phyloP scores from a whole-genome alignment of 2,113 vertebrate species.

The Hepsetus odoe region DNA sequence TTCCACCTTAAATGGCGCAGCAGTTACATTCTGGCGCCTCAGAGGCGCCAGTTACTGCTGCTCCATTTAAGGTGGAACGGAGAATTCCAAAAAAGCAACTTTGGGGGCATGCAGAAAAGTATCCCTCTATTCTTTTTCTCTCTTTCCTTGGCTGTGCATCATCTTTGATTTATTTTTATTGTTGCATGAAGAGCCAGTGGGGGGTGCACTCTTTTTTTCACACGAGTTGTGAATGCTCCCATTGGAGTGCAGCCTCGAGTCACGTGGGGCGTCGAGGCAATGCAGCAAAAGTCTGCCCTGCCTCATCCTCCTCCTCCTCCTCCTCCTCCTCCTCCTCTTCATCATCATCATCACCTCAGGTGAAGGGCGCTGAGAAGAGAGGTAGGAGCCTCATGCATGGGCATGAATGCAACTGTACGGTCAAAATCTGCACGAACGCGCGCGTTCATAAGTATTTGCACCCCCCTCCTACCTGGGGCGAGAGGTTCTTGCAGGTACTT shows the following conservation, averaged over 20 bases:
- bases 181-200: neutral
- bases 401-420: neutral
- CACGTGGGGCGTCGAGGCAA: slow-evolving; percentile 74
- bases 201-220: neutral
- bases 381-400: neutral
- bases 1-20: neutral
- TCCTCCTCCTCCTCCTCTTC: slow-evolving; percentile 27
- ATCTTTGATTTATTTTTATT: no score
- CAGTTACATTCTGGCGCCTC: neutral
- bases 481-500: no score
- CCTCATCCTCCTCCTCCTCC: slow-evolving; percentile 50
- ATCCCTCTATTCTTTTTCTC: no score
- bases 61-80: neutral
- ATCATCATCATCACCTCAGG: neutral
- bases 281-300: slow-evolving; percentile 75
- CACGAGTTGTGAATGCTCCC: slow-evolving; percentile 15
- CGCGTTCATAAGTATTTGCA: neutral
- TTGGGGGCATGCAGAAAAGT: no score
- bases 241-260: slow-evolving; percentile 67
- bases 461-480: no score
- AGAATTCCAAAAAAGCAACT: neutral
- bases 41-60: no score
- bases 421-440: neutral
- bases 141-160: no score
- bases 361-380: slow-evolving; percentile 1